Evolutionary conservation across 2,888 invertebrate species (phyloP).

Genomic region (Sarcophaga caerulescens): DNA sequence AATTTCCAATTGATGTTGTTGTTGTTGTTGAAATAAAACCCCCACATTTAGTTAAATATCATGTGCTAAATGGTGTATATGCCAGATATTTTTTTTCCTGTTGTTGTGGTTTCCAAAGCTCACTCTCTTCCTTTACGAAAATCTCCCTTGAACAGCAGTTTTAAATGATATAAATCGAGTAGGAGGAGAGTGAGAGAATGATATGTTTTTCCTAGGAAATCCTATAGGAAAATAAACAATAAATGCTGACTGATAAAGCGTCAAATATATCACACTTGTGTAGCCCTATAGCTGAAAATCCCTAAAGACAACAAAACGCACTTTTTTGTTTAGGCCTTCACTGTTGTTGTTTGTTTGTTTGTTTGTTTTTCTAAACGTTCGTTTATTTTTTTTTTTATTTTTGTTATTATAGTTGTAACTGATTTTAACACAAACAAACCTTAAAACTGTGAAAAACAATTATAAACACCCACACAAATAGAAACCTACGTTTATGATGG

Average conservation of each 20-base stretch:
- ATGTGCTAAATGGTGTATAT: too few species aligned
- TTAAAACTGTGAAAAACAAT: not conserved
- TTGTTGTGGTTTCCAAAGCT: too few species aligned
- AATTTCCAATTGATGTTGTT: too few species aligned
- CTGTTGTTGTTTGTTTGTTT: slow-evolving; percentile 1
- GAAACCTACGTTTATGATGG: not conserved
- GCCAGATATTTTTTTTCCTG: too few species aligned
- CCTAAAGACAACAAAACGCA: slow-evolving; percentile 40
- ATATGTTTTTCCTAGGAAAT: slow-evolving; percentile 35
- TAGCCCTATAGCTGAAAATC: slow-evolving; percentile 1
- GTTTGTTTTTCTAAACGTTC: not conserved
- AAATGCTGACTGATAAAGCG: slow-evolving; percentile 4
- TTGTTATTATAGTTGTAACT: not conserved
- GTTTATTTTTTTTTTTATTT: not conserved
- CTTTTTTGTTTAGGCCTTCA: not conserved
- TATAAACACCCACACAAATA: not conserved
- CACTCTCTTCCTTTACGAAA: too few species aligned
- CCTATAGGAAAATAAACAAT: slow-evolving; percentile 43
- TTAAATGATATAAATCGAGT: too few species aligned
- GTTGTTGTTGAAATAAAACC: too few species aligned
- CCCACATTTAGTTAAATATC: too few species aligned
- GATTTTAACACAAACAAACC: not conserved
- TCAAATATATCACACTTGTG: slow-evolving; percentile 13
- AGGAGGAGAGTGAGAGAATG: not conserved
- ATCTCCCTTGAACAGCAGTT: too few species aligned